These are phyloP conservation scores for Chionis minor DNA, from an alignment of 2,113 vertebrate genomes.

Conservation along the genomic window DNA sequence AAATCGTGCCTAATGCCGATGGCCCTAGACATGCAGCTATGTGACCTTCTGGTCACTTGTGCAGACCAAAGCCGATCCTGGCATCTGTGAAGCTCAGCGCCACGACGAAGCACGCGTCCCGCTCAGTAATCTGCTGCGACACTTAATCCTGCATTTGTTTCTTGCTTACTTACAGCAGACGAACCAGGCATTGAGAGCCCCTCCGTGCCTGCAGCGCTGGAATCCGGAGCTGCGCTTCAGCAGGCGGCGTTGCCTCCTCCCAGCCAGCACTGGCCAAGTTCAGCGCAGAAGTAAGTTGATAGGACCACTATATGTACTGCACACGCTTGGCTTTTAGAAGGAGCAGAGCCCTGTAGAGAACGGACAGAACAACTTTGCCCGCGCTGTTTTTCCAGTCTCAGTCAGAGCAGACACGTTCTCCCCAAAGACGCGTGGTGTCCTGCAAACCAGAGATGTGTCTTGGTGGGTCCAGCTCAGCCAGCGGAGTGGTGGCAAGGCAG, in stretches of 20 bases:
- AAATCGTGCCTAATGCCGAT: background rate
- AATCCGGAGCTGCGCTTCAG: background rate
- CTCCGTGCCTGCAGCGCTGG: background rate
- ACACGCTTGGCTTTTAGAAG: background rate
- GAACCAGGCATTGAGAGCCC: background rate
- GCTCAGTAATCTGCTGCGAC: background rate
- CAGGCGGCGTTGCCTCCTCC: background rate
- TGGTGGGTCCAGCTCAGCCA: background rate
- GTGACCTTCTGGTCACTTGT: slow-evolving; percentile 19
- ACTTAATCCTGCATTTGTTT: slow-evolving; percentile 55
- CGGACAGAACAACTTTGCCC: background rate
- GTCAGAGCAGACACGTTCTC: background rate
- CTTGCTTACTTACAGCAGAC: slow-evolving; percentile 37
- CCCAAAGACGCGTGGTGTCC: background rate
- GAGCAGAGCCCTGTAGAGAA: background rate
- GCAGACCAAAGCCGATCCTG: background rate
- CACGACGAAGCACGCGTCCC: background rate
- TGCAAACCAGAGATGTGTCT: accelerated
- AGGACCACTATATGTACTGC: background rate
- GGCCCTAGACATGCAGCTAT: slow-evolving; percentile 6
- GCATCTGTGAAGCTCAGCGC: background rate
- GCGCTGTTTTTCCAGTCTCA: background rate
- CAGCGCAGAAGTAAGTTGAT: background rate
- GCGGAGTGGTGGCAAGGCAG: background rate
- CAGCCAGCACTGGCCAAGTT: background rate